Evolutionary conservation across 2,888 invertebrate genomes (phyloP), one percentile per base, ranked within the genome.

Genomic region (Cerceris ruficornis): DNA sequence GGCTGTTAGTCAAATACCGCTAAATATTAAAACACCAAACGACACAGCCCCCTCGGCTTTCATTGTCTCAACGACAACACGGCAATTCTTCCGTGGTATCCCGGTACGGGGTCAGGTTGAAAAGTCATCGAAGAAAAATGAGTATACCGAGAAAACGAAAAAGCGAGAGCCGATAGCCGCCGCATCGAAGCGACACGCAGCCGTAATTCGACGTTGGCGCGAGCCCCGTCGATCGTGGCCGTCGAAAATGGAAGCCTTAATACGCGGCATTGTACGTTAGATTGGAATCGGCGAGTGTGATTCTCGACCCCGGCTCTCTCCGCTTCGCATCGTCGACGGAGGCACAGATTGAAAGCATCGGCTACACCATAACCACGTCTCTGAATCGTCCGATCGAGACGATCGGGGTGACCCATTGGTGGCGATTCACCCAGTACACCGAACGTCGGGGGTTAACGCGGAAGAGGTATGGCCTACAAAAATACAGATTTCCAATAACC

Each of bases 401-500:
- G 86, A 85, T 84, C 81, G 77, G 69, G 78, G 75, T 87, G 87
- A 87, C 88, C 87, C 84, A 87, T 87, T 87, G 82, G 77, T 87
- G 86, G 28, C 72, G 85, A 86, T 86, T 86, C 81, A 82, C 77
- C 79, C 79, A 46, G 67, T 75, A 59, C 74, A 66, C 60, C 64
- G 69, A 64, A 71, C 42, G 65, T 9, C 50, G 49, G 73, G 77
- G 81, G 71, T 81, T 81, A 78, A 80, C 80, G 69, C 71, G 71
- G 75, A 77, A 79, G 84, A 84, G 84, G 84, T 86, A 88, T 90
- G 91, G 87, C 91, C 91, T 90, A 91, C 86, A 91, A 91, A 91
- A 91, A 91, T 90, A 90, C 88, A 91, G 91, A 90, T 91, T 90
- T 90, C 91, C 91, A 90, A 91, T 91, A 91, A 90, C 90, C 91